These are phyloP conservation scores for Muscicapa comitata DNA, from an alignment of 2,797 vertebrate genomes.

Conservation along the genomic window DNA sequence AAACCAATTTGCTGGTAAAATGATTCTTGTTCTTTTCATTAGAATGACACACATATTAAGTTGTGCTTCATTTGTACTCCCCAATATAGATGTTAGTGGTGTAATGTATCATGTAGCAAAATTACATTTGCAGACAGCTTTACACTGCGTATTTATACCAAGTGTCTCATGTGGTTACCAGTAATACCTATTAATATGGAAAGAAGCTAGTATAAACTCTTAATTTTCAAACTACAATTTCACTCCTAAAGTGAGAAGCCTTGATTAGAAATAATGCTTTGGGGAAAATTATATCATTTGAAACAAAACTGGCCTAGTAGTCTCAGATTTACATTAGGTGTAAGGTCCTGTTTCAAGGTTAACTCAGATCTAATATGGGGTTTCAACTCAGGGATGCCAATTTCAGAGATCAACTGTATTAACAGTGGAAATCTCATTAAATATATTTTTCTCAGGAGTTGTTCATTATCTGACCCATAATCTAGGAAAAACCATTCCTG, in stretches of 20 bases:
- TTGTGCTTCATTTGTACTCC: conserved; percentile 66
- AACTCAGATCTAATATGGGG: not conserved
- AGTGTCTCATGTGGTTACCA: conserved; percentile 52
- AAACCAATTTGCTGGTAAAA: conserved; percentile 77
- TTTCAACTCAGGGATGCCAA: not conserved
- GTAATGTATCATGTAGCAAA: conserved; percentile 55
- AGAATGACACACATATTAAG: conserved; percentile 70
- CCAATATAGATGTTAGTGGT: conserved; percentile 52
- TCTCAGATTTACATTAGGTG: not conserved
- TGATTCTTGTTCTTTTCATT: conserved; percentile 73
- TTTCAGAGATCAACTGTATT: conserved; percentile 14
- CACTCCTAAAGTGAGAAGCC: not conserved
- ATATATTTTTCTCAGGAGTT: not conserved
- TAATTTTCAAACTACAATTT: conserved; percentile 34
- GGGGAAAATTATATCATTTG: not conserved
- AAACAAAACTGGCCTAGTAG: not conserved
- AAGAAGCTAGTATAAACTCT: conserved; percentile 23
- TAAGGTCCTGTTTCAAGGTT: not conserved
- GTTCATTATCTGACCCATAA: conserved; percentile 20
- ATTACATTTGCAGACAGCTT: conserved; percentile 64
- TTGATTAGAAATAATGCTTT: conserved; percentile 21
- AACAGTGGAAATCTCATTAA: conserved; percentile 17
- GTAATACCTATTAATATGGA: conserved; percentile 38
- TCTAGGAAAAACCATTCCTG: conserved; percentile 19
- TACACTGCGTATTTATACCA: not conserved